Evolutionary conservation across 2,113 vertebrate genomes (phyloP), one percentile per base, ranked within the genome.

Genomic region (Oreocharis arfaki): DNA sequence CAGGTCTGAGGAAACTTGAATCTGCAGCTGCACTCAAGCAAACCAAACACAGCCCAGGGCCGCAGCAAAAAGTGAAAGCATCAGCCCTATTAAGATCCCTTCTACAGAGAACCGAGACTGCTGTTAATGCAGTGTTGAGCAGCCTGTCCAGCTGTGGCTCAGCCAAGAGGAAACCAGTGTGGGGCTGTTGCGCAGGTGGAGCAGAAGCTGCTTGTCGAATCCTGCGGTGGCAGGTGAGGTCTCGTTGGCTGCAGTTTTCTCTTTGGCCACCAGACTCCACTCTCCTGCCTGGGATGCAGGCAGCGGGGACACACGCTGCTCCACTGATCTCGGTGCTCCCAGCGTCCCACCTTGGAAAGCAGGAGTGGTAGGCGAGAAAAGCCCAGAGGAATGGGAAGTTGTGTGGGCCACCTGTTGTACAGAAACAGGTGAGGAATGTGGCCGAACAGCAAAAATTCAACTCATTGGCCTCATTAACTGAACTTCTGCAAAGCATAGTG

Each of bases 201-300:
- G 57, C 81, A 68, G 74, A 56, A 46, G 53, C 21, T 61, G 41
- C 69, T 20, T 5, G 30, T 35, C 28, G 57, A 64, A 2, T 60
- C 63, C 56, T 8, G 6, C 0, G 1, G 18, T 2, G 47, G 16
- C 56, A 92, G 46, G 35, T 7, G 55, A 46, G 39, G 8, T 28
- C 41, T 27, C 7, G 0, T 1, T 37, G 41, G 46, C 9, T 96
- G 94, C 75, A 87, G 20, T 94, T 80, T 91, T 33, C 70, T 50
- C 63, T 74, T 32, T 55, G 91, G 44, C 94, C 94, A 20, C 49
- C 93, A 97, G 95, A 94, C 78, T 96, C 89, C 95, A 93, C 94
- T 91, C 57, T 95, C 42, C 84, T 77, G 61, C 84, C 50, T 85
- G 67, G 49, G 47, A 49, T 64, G 27, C 12, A 10, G 60, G 71